Percentiles rank a stretch among this genome's conserved stretches.
Evolutionary conservation across 2,113 vertebrate species (phyloP).

Genomic region (Eleginops maclovinus): DNA sequence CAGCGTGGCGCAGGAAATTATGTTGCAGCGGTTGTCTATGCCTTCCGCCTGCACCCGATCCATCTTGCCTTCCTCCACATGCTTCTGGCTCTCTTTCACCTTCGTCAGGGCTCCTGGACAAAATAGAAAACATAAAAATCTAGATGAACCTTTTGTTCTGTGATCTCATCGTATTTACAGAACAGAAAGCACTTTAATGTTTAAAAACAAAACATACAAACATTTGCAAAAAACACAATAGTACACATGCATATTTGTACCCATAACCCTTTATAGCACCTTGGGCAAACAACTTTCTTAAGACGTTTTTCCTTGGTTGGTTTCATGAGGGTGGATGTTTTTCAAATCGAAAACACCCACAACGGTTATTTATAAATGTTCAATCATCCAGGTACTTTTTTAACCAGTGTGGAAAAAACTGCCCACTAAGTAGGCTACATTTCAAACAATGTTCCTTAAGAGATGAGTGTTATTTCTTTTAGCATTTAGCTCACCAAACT

Average conservation of each 20-base stretch:
- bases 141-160: neutral
- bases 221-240: too few relatives aligned
- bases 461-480: neutral
- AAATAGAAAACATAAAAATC: neutral
- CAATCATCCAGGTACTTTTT: neutral
- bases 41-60: slow-evolving; percentile 92
- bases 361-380: neutral
- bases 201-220: too few relatives aligned
- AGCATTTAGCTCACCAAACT: neutral
- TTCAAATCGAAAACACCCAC: neutral
- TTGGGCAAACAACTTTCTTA: too few relatives aligned
- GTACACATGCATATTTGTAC: too few relatives aligned
- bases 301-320: too few relatives aligned
- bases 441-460: neutral
- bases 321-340: neutral
- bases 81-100: slow-evolving; percentile 96
- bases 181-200: too few relatives aligned
- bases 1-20: slow-evolving; percentile 97
- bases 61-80: slow-evolving; percentile 98
- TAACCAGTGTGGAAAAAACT: neutral
- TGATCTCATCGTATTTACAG: too few relatives aligned
- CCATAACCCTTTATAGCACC: too few relatives aligned
- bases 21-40: slow-evolving; percentile 96
- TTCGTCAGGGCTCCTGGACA: slow-evolving; percentile 93
- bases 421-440: neutral